Percentiles rank a stretch among this genome's conserved stretches.
These are phyloP conservation scores for Lycia hirtaria DNA, from an alignment of 2,888 invertebrate genomes.

Conservation along the genomic window DNA sequence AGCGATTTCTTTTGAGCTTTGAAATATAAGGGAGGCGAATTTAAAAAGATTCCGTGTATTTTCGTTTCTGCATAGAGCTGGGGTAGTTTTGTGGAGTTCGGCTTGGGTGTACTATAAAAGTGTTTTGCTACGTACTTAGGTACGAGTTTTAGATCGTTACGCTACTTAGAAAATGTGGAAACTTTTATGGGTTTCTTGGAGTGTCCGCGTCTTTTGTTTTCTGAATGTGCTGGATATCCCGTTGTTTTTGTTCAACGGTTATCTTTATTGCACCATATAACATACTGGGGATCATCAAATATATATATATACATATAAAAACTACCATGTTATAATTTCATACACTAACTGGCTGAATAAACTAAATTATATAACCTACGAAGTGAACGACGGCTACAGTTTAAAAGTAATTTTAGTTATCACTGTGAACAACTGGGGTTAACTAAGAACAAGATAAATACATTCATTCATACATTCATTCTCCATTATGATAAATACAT, in stretches of 20 bases:
- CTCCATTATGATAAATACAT: too few relatives aligned
- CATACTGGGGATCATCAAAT: neutral
- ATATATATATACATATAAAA: too few relatives aligned
- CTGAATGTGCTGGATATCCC: constrained; percentile 15
- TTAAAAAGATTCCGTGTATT: constrained; percentile 73
- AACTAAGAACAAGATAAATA: too few relatives aligned
- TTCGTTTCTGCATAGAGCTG: constrained; percentile 59
- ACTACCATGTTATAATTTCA: neutral
- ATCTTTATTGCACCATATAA: neutral
- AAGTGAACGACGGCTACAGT: too few relatives aligned
- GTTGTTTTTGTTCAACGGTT: constrained; percentile 2
- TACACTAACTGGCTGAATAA: too few relatives aligned
- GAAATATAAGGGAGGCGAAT: constrained; percentile 83
- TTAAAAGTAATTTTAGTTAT: too few relatives aligned
- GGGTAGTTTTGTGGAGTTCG: constrained; percentile 41
- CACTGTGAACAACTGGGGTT: too few relatives aligned
- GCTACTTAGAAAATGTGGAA: constrained; percentile 42
- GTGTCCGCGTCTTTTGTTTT: constrained; percentile 37
- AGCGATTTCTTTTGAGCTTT: constrained; percentile 86
- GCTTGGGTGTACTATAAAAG: constrained; percentile 44
- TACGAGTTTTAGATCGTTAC: constrained; percentile 39
- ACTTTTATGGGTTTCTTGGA: constrained; percentile 42
- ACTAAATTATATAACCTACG: too few relatives aligned
- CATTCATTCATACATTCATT: too few relatives aligned
- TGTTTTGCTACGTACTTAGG: constrained; percentile 43